Percentiles rank a stretch among this genome's conserved stretches.
Evolutionary conservation across 2,113 vertebrate genomes (phyloP).

Genomic region (Brachirus orientalis): DNA sequence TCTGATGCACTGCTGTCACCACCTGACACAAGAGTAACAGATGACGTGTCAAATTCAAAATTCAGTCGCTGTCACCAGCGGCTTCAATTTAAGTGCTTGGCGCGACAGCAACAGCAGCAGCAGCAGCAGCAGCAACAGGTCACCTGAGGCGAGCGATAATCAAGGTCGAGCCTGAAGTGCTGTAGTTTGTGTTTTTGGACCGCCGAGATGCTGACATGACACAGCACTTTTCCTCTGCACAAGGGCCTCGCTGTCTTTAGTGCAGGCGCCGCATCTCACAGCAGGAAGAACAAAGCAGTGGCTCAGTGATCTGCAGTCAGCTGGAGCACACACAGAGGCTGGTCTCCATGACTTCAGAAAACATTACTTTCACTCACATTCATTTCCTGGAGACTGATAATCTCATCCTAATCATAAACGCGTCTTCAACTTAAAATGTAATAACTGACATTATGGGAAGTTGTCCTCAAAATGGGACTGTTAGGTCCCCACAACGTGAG

Average conservation of each 20-base stretch:
- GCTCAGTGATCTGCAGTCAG: slow-evolving; percentile 28
- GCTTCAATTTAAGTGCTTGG: background rate
- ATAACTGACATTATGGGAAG: too few relatives aligned
- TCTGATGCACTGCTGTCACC: slow-evolving; percentile 12
- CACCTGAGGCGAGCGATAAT: background rate
- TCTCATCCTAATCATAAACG: too few relatives aligned
- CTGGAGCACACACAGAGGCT: slow-evolving; percentile 15
- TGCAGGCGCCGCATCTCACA: slow-evolving; percentile 27
- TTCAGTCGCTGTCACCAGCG: slow-evolving; percentile 5
- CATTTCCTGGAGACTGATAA: too few relatives aligned
- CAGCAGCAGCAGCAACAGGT: slow-evolving; percentile 42
- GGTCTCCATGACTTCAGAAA: background rate
- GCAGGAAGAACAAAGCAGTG: slow-evolving; percentile 15
- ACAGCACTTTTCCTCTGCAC: slow-evolving; percentile 41
- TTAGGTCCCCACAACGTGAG: too few relatives aligned
- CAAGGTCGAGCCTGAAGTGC: slow-evolving; percentile 1
- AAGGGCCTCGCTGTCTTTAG: slow-evolving; percentile 14
- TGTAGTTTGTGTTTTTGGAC: slow-evolving; percentile 2
- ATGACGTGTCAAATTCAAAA: slow-evolving; percentile 20
- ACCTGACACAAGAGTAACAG: background rate
- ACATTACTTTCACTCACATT: too few relatives aligned
- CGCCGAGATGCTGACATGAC: slow-evolving; percentile 36
- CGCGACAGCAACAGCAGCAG: slow-evolving; percentile 1
- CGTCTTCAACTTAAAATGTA: too few relatives aligned
- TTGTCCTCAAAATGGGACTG: too few relatives aligned